phyloP scores from a whole-genome alignment of 1,140 invertebrate species.

The Choristoneura fumiferana region DNA sequence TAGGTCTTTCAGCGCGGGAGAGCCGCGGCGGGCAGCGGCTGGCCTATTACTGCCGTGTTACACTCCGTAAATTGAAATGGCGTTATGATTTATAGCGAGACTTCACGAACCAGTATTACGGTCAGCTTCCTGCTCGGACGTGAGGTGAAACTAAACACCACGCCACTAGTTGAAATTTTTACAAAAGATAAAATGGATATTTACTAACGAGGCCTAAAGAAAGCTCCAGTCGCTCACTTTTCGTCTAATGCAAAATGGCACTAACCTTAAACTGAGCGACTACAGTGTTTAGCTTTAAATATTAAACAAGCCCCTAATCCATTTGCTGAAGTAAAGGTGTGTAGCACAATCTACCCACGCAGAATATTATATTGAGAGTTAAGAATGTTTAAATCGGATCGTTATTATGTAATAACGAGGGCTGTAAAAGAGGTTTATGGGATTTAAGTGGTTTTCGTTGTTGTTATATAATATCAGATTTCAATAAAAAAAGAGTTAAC shows the following conservation, averaged over 20 bases:
- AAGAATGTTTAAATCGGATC: background rate
- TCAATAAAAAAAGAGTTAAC: no score
- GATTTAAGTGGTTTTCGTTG: conserved; percentile 5
- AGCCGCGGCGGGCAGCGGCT: conserved; percentile 42
- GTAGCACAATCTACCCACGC: conserved; percentile 8
- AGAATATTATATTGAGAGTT: conserved; percentile 11
- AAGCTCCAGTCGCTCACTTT: background rate
- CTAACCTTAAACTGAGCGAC: conserved; percentile 3
- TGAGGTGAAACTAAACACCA: conserved; percentile 56
- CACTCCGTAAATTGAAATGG: conserved; percentile 69
- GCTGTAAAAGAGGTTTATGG: background rate
- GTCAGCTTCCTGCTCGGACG: conserved; percentile 57
- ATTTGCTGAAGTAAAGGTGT: conserved; percentile 7
- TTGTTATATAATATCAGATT: conserved; percentile 2
- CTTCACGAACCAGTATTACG: conserved; percentile 63
- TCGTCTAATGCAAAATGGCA: conserved; percentile 3
- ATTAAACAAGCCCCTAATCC: background rate
- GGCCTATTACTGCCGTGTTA: conserved; percentile 60
- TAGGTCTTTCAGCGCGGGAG: conserved; percentile 53
- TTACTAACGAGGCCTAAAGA: conserved; percentile 4
- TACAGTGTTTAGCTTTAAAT: conserved; percentile 1
- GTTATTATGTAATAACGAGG: conserved; percentile 8
- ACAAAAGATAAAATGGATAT: conserved; percentile 9
- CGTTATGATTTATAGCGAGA: conserved; percentile 69
- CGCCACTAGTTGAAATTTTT: conserved; percentile 14